Evolutionary conservation across 2,888 invertebrate genomes (phyloP).

Genomic region (Agrochola lota): DNA sequence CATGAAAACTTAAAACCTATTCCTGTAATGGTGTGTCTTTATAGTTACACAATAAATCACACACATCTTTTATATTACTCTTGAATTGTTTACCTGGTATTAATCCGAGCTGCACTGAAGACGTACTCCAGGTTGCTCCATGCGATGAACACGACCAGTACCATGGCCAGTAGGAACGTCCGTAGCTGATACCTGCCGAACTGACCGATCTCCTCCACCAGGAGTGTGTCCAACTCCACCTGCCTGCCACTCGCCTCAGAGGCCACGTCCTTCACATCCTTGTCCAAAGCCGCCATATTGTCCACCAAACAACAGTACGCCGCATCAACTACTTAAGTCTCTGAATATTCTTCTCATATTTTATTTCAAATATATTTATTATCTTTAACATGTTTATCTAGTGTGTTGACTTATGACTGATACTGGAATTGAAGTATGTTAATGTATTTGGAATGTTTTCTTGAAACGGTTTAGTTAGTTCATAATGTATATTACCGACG

Average conservation of each 20-base stretch:
- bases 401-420: slow-evolving; percentile 39
- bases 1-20: not conserved
- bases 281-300: slow-evolving; percentile 18
- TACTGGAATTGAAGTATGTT: too few species aligned
- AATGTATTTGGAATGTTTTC: too few species aligned
- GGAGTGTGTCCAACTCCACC: slow-evolving; percentile 77
- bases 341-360: slow-evolving; percentile 7
- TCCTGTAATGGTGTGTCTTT: too few species aligned
- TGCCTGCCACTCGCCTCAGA: not conserved
- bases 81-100: slow-evolving; percentile 74
- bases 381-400: slow-evolving; percentile 42
- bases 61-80: not conserved
- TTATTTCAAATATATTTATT: slow-evolving; percentile 15
- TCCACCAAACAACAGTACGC: not conserved
- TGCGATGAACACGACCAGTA: slow-evolving; percentile 77
- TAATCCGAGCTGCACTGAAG: slow-evolving; percentile 84
- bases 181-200: slow-evolving; percentile 81
- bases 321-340: slow-evolving; percentile 17
- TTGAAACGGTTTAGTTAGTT: not conserved
- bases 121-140: slow-evolving; percentile 81
- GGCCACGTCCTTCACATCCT: slow-evolving; percentile 14
- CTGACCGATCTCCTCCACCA: slow-evolving; percentile 83
- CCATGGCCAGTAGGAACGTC: slow-evolving; percentile 69
- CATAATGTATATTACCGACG: not conserved
- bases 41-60: not conserved